Percentiles rank a stretch among this genome's conserved stretches.
These are phyloP conservation scores for Sphaerophoria rueppellii DNA, from an alignment of 2,888 invertebrate species.

Conservation along the genomic window DNA sequence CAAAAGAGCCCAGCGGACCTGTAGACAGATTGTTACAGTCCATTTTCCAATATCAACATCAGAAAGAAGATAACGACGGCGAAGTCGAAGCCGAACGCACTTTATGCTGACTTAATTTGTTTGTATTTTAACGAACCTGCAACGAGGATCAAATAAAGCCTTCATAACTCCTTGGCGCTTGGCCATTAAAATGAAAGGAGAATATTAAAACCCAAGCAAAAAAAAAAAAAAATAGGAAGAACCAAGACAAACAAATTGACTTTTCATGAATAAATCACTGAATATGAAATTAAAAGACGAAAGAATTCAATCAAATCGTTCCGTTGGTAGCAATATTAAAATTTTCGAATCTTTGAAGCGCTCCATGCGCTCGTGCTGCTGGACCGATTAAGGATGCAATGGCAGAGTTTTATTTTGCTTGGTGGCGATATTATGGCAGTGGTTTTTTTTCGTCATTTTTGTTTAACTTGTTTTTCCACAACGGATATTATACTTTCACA, in stretches of 20 bases:
- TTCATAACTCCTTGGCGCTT: conserved; percentile 46
- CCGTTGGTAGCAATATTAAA: conserved; percentile 39
- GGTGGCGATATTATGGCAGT: conserved; percentile 21
- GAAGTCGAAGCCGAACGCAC: conserved; percentile 29
- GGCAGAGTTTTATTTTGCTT: conserved; percentile 42
- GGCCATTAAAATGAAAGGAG: conserved; percentile 30
- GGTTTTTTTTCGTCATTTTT: not conserved
- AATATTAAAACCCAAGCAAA: not conserved
- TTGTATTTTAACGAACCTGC: conserved; percentile 34
- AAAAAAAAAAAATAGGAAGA: conserved; percentile 15
- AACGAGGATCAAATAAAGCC: conserved; percentile 33
- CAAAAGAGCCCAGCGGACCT: not conserved
- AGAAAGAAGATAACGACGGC: not conserved
- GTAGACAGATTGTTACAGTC: not conserved
- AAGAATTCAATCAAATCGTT: conserved; percentile 50
- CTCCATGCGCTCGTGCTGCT: not conserved
- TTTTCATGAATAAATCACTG: conserved; percentile 67
- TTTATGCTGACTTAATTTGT: conserved; percentile 38
- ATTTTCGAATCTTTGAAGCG: conserved; percentile 20
- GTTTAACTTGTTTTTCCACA: not conserved
- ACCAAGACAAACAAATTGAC: conserved; percentile 50
- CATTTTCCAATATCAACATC: not conserved
- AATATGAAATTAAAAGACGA: conserved; percentile 44
- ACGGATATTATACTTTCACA: not conserved
- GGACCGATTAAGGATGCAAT: conserved; percentile 24